These are phyloP conservation scores for Argentina silus DNA, from an alignment of 2,797 vertebrate genomes.

Conservation along the genomic window DNA sequence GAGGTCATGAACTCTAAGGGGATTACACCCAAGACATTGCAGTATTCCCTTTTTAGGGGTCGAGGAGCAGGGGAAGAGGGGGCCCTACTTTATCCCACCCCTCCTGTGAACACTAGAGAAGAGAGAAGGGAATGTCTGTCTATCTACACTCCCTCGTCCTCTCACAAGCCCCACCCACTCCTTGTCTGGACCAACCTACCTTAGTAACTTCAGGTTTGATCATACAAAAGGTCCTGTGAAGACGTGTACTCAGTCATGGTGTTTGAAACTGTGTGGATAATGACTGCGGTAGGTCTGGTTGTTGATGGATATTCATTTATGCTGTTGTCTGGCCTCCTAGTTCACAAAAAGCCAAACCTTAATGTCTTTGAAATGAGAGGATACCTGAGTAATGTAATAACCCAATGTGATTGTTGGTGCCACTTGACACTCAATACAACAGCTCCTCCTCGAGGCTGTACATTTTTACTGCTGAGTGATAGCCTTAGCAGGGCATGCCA, in stretches of 20 bases:
- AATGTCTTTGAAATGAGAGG: background rate
- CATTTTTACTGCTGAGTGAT: slow-evolving; percentile 38
- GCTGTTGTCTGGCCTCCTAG: too few relatives aligned
- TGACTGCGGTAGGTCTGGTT: background rate
- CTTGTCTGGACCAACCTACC: slow-evolving; percentile 9
- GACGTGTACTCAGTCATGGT: too few relatives aligned
- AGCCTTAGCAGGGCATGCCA: background rate
- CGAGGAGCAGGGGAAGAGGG: background rate
- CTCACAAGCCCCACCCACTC: background rate
- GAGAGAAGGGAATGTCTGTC: background rate
- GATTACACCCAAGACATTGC: slow-evolving; percentile 58
- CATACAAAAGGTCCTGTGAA: too few relatives aligned
- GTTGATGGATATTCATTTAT: background rate
- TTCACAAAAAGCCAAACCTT: background rate
- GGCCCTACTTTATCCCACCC: background rate
- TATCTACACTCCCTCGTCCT: background rate
- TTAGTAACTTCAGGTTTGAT: too few relatives aligned
- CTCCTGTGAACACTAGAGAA: too few relatives aligned
- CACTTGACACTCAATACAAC: slow-evolving; percentile 2
- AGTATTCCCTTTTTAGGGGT: slow-evolving; percentile 70
- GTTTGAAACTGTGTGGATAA: too few relatives aligned
- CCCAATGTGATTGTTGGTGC: background rate
- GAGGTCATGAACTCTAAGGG: slow-evolving; percentile 57
- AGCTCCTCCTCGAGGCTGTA: slow-evolving; percentile 52
- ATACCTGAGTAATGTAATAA: background rate